Percentiles rank a stretch among this genome's conserved stretches.
Conservation (phyloP, 2,113 vertebrate species). For the Pogona vitticeps region DNA sequence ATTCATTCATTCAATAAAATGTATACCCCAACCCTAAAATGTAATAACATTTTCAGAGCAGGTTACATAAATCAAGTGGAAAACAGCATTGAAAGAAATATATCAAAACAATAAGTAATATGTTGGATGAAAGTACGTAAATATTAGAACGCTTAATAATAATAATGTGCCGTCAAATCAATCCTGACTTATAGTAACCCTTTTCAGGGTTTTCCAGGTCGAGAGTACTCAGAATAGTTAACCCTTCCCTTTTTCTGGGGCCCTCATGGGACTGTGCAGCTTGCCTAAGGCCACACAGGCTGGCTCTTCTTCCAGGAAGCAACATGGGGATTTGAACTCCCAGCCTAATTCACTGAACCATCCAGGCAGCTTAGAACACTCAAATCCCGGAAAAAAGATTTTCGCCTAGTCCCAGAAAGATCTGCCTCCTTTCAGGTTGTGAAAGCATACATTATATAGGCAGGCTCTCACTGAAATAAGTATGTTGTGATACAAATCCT, state of each 20-base stretch:
- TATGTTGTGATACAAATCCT: background rate
- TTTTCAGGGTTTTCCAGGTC: no score
- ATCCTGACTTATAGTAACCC: no score
- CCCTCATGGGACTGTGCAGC: no score
- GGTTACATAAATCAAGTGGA: background rate
- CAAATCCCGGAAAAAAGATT: background rate
- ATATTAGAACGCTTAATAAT: background rate
- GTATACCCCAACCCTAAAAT: background rate
- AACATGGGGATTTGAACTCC: no score
- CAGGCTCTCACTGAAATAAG: background rate
- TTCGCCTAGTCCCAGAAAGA: background rate
- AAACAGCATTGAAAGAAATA: background rate
- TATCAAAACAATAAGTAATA: background rate
- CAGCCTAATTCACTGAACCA: no score
- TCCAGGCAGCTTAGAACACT: no score
- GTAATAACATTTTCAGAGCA: background rate
- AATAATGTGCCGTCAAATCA: no score
- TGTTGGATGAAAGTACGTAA: background rate
- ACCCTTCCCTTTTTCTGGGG: no score
- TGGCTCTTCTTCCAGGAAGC: no score
- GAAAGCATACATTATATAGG: background rate
- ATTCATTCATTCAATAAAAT: background rate
- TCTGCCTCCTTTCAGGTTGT: background rate
- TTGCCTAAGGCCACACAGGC: no score
- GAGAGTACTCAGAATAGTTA: no score